Evolutionary conservation across 2,888 invertebrate species (phyloP).

Genomic region (Tiliacea citrago): DNA sequence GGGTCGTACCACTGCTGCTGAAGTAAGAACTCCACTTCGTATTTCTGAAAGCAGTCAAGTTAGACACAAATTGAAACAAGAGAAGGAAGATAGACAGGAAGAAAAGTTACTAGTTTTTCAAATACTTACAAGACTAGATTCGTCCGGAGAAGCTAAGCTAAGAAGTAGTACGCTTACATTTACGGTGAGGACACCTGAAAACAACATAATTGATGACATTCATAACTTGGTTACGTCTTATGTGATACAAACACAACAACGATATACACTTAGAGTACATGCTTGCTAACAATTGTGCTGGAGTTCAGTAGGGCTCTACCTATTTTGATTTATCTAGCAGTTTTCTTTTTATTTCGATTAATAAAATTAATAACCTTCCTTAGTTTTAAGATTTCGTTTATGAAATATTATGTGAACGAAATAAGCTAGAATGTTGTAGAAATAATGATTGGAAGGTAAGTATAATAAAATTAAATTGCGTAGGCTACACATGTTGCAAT

Average conservation of each 20-base stretch:
- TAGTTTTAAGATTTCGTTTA: slow-evolving; percentile 28
- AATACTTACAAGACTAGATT: slow-evolving; percentile 97
- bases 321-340: slow-evolving; percentile 33
- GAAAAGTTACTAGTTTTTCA: slow-evolving; percentile 33
- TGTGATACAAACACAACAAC: slow-evolving; percentile 70
- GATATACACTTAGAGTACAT: slow-evolving; percentile 68
- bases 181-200: slow-evolving; percentile 97
- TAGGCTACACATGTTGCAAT: slow-evolving; percentile 55
- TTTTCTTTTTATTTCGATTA: slow-evolving; percentile 47
- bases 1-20: slow-evolving; percentile 98
- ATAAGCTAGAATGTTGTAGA: slow-evolving; percentile 39
- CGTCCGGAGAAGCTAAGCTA: slow-evolving; percentile 98
- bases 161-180: slow-evolving; percentile 98
- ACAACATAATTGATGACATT: slow-evolving; percentile 62
- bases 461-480: slow-evolving; percentile 58
- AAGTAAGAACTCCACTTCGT: slow-evolving; percentile 98
- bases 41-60: slow-evolving; percentile 93
- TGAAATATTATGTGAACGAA: slow-evolving; percentile 27
- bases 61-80: slow-evolving; percentile 42
- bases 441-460: slow-evolving; percentile 53
- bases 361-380: slow-evolving; percentile 6
- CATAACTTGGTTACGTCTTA: slow-evolving; percentile 67
- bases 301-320: slow-evolving; percentile 55
- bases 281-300: slow-evolving; percentile 70
- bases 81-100: slow-evolving; percentile 17